phyloP scores from a whole-genome alignment of 2,888 invertebrate species.

The Xiphydria camelus region DNA sequence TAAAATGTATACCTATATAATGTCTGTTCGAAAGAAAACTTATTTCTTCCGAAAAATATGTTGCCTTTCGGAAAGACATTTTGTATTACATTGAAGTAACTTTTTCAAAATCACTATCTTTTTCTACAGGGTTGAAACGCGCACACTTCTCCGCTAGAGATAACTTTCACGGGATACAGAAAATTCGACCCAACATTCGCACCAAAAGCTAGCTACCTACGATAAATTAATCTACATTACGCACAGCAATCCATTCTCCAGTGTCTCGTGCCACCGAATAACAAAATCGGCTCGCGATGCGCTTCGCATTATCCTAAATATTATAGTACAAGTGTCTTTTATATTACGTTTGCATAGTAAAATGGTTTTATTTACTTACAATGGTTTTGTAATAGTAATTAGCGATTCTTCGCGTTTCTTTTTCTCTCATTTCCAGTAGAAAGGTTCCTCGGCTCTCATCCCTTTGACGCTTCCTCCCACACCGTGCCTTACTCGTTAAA shows the following conservation, averaged over 20 bases:
- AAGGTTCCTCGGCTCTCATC: neutral
- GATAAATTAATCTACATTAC: neutral
- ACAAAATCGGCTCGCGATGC: neutral
- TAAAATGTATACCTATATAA: too few relatives aligned
- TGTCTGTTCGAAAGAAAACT: too few relatives aligned
- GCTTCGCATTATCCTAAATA: neutral
- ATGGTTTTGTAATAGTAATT: neutral
- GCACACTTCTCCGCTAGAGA: neutral
- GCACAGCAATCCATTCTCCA: too few relatives aligned
- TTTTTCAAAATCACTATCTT: neutral
- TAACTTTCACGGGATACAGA: constrained; percentile 4
- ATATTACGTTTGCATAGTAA: constrained; percentile 9
- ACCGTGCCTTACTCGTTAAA: neutral
- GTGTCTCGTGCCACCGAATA: neutral
- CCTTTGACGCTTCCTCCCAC: neutral
- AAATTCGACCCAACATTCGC: constrained; percentile 5
- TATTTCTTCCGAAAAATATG: too few relatives aligned
- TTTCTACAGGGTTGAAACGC: neutral
- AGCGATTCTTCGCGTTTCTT: neutral
- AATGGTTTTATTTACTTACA: constrained; percentile 2
- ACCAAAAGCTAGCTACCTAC: constrained; percentile 8
- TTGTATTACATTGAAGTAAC: neutral
- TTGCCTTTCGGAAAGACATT: too few relatives aligned
- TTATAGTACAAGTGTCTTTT: constrained; percentile 16
- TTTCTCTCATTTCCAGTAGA: neutral